Evolutionary conservation across 2,797 vertebrate genomes (phyloP).

Genomic region (Myioborus miniatus): DNA sequence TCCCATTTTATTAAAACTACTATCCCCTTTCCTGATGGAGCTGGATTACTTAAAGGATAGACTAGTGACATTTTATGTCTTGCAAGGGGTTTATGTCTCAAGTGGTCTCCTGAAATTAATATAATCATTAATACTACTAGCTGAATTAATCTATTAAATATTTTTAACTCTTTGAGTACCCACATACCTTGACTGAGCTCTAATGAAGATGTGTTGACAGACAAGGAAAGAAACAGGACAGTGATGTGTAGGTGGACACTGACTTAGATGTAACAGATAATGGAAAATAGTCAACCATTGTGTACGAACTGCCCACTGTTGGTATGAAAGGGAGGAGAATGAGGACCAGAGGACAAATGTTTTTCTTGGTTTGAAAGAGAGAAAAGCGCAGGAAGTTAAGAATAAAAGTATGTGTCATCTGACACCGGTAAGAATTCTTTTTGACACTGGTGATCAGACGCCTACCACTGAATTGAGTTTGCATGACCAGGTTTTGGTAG

Average conservation of each 20-base stretch:
- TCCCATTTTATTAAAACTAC: conserved; percentile 78
- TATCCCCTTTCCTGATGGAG: conserved; percentile 64
- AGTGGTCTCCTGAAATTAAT: conserved; percentile 46
- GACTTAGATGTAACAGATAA: neutral
- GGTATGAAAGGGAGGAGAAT: neutral
- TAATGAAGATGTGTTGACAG: neutral
- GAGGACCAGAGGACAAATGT: neutral
- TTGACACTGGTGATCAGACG: neutral
- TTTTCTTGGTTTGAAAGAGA: neutral
- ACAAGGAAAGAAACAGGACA: neutral
- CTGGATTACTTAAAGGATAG: conserved; percentile 61
- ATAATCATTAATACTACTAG: neutral
- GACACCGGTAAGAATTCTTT: neutral
- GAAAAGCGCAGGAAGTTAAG: neutral
- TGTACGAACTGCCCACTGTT: neutral
- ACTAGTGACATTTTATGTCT: conserved; percentile 56
- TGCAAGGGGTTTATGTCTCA: conserved; percentile 43
- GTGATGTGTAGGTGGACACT: neutral
- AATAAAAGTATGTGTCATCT: neutral
- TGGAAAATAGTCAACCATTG: neutral
- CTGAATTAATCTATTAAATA: neutral
- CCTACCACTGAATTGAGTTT: neutral
- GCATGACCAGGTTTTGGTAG: neutral
- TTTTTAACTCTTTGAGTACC: neutral
- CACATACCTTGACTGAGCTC: neutral